These are phyloP conservation scores for Paramacrobiotus metropolitanus DNA, from an alignment of 1,140 invertebrate genomes.

Conservation along the genomic window DNA sequence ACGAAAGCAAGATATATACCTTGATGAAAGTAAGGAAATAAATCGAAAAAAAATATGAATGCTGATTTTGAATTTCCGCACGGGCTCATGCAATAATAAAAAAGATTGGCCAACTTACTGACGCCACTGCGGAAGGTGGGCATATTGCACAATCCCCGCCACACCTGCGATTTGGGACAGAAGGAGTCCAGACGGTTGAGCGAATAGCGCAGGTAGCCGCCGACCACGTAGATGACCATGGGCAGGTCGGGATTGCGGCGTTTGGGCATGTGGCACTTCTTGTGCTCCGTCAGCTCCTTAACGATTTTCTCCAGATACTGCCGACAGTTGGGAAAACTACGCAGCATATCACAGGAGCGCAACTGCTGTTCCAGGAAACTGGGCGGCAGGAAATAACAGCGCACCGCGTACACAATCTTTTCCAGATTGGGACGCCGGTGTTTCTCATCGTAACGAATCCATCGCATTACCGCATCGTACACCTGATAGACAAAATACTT, in stretches of 20 bases:
- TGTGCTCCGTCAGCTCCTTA: conserved; percentile 53
- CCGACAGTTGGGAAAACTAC: conserved; percentile 55
- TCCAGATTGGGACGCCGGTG: conserved; percentile 57
- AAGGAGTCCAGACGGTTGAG: conserved; percentile 61
- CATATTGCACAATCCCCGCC: conserved; percentile 48
- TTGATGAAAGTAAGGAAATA: no score
- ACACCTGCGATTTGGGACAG: conserved; percentile 56
- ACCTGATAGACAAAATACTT: conserved; percentile 10
- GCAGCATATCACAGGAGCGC: conserved; percentile 62
- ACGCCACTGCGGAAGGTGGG: conserved; percentile 60
- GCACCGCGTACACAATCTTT: conserved; percentile 54
- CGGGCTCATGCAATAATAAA: no score
- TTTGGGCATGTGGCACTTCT: conserved; percentile 43
- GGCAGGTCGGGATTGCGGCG: conserved; percentile 59
- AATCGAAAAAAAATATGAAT: no score
- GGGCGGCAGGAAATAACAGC: conserved; percentile 72
- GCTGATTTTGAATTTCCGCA: no score
- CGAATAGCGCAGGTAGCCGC: conserved; percentile 61
- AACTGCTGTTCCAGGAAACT: conserved; percentile 71
- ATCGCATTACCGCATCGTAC: conserved; percentile 67
- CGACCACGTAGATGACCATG: conserved; percentile 62
- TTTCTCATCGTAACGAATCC: conserved; percentile 65
- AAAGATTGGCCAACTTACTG: no score
- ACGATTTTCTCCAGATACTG: conserved; percentile 72
- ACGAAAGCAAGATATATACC: no score